Percentiles rank a stretch among this genome's conserved stretches.
These are phyloP conservation scores for Lepus timidus DNA, from an alignment of 2,113 vertebrate genomes.

Conservation along the genomic window DNA sequence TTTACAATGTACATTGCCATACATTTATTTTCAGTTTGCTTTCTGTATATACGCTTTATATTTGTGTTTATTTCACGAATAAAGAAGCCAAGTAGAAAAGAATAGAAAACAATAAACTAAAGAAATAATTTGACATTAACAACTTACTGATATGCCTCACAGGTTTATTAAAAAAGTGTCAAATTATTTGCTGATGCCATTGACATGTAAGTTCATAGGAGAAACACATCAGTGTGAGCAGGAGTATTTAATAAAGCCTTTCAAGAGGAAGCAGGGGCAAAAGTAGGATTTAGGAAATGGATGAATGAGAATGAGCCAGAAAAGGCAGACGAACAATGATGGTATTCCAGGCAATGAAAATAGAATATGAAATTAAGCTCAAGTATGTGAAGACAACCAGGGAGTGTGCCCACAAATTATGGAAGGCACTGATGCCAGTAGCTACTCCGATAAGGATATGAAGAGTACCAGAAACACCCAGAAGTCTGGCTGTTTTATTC, in stretches of 20 bases:
- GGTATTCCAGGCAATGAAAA: not conserved
- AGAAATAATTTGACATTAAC: not conserved
- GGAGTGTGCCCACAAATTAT: not conserved
- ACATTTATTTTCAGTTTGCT: not conserved
- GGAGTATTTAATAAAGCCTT: not conserved
- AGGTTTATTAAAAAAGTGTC: not conserved
- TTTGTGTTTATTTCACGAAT: constrained; percentile 35
- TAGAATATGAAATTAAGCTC: not conserved
- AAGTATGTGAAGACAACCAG: not conserved
- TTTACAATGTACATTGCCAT: not conserved
- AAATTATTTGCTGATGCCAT: not conserved
- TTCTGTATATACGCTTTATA: not conserved
- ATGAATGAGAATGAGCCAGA: not conserved
- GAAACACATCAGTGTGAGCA: not conserved
- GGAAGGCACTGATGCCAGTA: not conserved
- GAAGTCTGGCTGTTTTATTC: constrained; percentile 30
- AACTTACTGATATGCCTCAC: not conserved
- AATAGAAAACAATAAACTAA: not conserved
- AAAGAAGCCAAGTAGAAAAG: not conserved
- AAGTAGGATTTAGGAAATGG: not conserved
- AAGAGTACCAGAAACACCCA: not conserved
- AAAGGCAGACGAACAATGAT: not conserved
- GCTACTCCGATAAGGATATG: not conserved
- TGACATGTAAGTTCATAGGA: constrained; percentile 40
- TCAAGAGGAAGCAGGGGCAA: not conserved